A percentile compares a stretch with the other conserved stretches of the same genome.
Evolutionary conservation across 2,113 vertebrate genomes (phyloP).

Genomic region (Calonectris borealis): DNA sequence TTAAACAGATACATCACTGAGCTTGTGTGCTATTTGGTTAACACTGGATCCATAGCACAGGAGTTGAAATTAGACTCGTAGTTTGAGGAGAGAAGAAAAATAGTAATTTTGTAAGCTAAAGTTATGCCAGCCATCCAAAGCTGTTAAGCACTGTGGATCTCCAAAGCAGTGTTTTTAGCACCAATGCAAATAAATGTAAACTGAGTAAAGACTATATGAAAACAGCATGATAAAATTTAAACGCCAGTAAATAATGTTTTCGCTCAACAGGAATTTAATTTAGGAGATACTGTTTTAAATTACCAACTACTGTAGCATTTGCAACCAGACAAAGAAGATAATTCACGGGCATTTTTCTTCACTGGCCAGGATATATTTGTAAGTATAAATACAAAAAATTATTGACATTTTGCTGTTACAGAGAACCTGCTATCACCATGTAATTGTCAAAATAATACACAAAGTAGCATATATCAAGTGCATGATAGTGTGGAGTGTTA

Average conservation of each 20-base stretch:
- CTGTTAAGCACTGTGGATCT: not conserved
- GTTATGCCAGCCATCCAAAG: not conserved
- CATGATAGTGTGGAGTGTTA: not conserved
- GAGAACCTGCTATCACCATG: not conserved
- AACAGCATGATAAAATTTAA: constrained; percentile 45
- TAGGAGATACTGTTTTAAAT: not conserved
- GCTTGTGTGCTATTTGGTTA: not conserved
- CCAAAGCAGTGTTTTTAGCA: not conserved
- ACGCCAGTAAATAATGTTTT: constrained; percentile 12
- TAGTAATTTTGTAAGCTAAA: not conserved
- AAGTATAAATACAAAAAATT: not conserved
- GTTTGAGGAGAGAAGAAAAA: not conserved
- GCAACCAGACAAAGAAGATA: not conserved
- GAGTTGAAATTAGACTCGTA: not conserved
- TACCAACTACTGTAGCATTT: not conserved
- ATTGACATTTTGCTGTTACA: not conserved
- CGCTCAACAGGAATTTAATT: not conserved
- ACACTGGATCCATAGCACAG: not conserved
- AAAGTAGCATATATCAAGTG: not conserved
- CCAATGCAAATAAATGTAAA: constrained; percentile 11
- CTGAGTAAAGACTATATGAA: constrained; percentile 14
- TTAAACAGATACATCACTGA: not conserved
- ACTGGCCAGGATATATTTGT: not conserved
- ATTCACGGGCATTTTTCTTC: not conserved
- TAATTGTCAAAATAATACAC: not conserved